Conservation (phyloP, 2,113 vertebrate genomes). For the Bujurquina vittata region DNA sequence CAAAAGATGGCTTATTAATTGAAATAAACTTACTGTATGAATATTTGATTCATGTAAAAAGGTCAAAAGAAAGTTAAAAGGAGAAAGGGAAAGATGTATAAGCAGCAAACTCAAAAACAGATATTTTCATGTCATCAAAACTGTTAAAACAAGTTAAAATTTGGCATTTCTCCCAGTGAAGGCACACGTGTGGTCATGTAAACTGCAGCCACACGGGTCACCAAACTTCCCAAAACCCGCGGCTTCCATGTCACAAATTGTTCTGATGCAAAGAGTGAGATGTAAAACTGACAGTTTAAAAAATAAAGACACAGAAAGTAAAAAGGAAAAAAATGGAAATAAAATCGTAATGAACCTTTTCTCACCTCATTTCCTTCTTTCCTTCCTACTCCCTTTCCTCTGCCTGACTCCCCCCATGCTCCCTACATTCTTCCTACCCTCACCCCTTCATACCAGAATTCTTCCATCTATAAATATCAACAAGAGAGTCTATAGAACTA, state of each 20-base stretch:
- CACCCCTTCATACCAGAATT: slow-evolving; percentile 52
- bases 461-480: slow-evolving; percentile 73
- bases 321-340: neutral
- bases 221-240: neutral
- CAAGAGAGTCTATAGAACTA: slow-evolving; percentile 55
- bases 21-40: neutral
- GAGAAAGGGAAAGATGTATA: neutral
- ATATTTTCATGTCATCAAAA: no score
- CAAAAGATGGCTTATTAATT: neutral
- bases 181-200: neutral
- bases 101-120: neutral
- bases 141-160: no score
- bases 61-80: neutral
- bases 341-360: neutral
- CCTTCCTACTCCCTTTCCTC: slow-evolving; percentile 2
- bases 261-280: neutral
- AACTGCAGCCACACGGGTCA: neutral
- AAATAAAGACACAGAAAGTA: slow-evolving; percentile 13
- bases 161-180: neutral
- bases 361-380: neutral
- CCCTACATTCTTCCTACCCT: slow-evolving; percentile 38
- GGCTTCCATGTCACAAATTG: neutral
- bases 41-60: neutral
- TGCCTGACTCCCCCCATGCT: slow-evolving; percentile 14
- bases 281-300: neutral